Base-by-base conservation (phyloP, 2,888 invertebrate genomes). In the Balanococcus diminutus region DNA sequence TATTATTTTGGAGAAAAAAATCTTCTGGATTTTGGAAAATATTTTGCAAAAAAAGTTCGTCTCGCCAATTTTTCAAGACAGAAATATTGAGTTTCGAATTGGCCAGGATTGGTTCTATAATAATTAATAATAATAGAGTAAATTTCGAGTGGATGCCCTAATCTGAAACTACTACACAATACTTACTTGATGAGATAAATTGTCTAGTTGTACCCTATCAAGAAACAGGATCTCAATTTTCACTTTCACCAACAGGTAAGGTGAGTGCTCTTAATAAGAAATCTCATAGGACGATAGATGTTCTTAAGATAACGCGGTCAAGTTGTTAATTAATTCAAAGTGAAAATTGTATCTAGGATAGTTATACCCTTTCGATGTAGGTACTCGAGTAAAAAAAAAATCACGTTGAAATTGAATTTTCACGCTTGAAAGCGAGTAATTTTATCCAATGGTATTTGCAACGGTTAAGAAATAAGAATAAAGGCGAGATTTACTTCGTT, bases 351-450 rank as follows among this genome's bases (percentile, higher is more conserved):
- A 46, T n/a, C 5, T 3, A 0, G 46, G n/a, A n/a, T 3, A n/a
- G 16, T 46, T n/a, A 61, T 25, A 8, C 2, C 11, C 11, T 1
- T 11, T 22, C 14, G 25, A 6, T 25, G 22, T 11, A 46, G 16
- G 11, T 8, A 19, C 9, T 25, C 2, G 22, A 22, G 11, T 9
- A 25, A 2, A 25, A 3, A 8, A 22, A 61, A 61, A 25, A 61
- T 61, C 9, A 25, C 61, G 61, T 25, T 72, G 14, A 32, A 72
- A 72, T 72, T 72, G 32, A 72, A 72, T 72, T 72, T 72, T 72
- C 72, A 72, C 31, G 31, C 72, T 25, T 14, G 14, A 25, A 32
- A 72, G 32, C 31, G 25, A 72, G 2, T 6, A 32, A 32, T 72
- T 72, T 31, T 31, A 61, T 31, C 2, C 8, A 32, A 72, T 72